Evolutionary conservation across 2,797 vertebrate genomes (phyloP).

Genomic region (Geotrypetes seraphini): DNA sequence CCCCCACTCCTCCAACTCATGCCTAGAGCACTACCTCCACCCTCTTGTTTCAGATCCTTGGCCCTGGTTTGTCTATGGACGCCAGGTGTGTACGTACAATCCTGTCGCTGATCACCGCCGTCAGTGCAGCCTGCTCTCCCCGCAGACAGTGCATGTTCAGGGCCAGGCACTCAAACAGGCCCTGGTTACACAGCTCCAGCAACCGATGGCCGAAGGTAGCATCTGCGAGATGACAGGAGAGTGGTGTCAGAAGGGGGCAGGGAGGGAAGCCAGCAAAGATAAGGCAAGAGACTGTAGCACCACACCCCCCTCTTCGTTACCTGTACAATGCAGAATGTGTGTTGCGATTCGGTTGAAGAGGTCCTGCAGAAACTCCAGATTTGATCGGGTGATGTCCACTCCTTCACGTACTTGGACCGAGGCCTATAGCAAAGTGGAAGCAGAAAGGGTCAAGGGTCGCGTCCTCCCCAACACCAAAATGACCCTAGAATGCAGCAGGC

Average conservation of each 20-base stretch:
- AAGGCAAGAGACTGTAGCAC: too few species aligned
- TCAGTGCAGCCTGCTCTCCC: conserved; percentile 80
- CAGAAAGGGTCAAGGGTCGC: background rate
- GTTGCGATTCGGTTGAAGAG: conserved; percentile 76
- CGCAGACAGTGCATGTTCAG: conserved; percentile 82
- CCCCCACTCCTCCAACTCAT: too few species aligned
- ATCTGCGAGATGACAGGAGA: conserved; percentile 44
- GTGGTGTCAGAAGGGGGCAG: background rate
- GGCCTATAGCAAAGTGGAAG: conserved; percentile 44
- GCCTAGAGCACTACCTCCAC: too few species aligned
- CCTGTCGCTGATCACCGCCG: conserved; percentile 80
- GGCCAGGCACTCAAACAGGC: conserved; percentile 81
- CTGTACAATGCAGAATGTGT: conserved; percentile 76
- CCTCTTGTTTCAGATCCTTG: too few species aligned
- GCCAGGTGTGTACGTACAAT: conserved; percentile 60
- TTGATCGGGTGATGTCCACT: conserved; percentile 77
- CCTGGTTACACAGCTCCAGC: conserved; percentile 80
- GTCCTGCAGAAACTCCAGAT: conserved; percentile 80
- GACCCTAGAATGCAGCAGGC: too few species aligned
- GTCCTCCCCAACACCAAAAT: background rate
- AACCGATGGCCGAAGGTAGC: conserved; percentile 74
- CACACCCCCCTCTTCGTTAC: conserved; percentile 29
- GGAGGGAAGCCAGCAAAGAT: too few species aligned
- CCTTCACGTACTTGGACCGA: conserved; percentile 71
- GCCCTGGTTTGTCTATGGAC: too few species aligned